These are phyloP conservation scores for Choristoneura rosaceana DNA, from an alignment of 2,888 invertebrate species.

Conservation along the genomic window DNA sequence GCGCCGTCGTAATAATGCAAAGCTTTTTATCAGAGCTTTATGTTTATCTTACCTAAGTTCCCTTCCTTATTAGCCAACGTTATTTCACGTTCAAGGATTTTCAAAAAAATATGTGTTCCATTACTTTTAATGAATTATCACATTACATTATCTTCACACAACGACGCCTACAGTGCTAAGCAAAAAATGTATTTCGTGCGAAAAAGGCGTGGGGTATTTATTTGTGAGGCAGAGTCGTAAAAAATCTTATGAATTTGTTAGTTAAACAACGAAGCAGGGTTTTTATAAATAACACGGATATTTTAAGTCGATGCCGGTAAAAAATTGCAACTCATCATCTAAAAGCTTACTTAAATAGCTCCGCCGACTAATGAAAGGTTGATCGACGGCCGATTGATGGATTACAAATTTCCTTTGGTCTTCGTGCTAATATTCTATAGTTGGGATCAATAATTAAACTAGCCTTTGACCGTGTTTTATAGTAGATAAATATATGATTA, in stretches of 20 bases:
- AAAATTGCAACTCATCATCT: conserved; percentile 49
- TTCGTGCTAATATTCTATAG: conserved; percentile 29
- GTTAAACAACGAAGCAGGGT: conserved; percentile 12
- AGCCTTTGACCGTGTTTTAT: conserved; percentile 27
- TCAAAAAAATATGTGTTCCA: conserved; percentile 17
- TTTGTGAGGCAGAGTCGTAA: conserved; percentile 12
- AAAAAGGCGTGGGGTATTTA: conserved; percentile 24
- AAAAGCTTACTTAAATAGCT: conserved; percentile 49
- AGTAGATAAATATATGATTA: conserved; percentile 26
- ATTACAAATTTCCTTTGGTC: conserved; percentile 39
- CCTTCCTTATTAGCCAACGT: conserved; percentile 13
- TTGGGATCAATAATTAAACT: conserved; percentile 25
- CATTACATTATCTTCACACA: conserved; percentile 29
- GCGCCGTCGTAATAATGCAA: not conserved
- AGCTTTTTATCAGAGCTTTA: conserved; percentile 11
- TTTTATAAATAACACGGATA: conserved; percentile 28
- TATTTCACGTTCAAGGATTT: conserved; percentile 10
- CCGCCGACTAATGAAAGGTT: conserved; percentile 43
- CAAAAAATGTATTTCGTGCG: conserved; percentile 29
- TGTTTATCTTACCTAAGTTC: not conserved
- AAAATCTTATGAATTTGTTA: conserved; percentile 28
- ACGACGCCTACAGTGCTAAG: conserved; percentile 21
- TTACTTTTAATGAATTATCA: conserved; percentile 30
- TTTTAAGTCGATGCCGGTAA: conserved; percentile 27
- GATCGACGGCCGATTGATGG: conserved; percentile 43